Base-by-base conservation (phyloP, 2,888 invertebrate genomes). In the Drosophila antonietae region DNA sequence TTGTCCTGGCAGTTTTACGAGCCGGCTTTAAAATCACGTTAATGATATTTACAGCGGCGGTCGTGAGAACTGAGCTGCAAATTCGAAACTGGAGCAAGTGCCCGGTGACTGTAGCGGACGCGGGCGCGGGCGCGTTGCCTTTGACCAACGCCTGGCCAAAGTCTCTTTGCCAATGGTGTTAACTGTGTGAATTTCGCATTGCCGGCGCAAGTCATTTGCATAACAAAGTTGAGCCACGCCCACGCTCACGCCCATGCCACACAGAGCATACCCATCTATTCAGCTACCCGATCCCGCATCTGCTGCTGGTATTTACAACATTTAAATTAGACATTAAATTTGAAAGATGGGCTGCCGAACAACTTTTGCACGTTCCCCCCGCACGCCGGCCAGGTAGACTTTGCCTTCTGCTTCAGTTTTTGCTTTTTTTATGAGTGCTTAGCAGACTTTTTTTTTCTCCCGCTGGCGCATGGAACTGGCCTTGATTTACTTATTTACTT, bases 251-350 rank as follows among this genome's bases (percentile, higher is more conserved):
- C 43, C 14, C 35, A 39, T 5, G n/a, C 20, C 59, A 57, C 46
- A 8, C n/a, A 41, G 47, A 43, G 31, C 58, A 44, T 61, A 39
- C 55, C 35, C 64, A 39, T 62, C 55, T 2, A n/a, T 10, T 2
- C 51, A 18, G 20, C 53, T 31, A 20, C 31, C 44, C 14, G 41
- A 23, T 43, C 2, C 7, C 46, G 20, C 56, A 49, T 23, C 33
- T 53, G 35, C 73, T 41, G 76, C 52, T 81, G 75, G 68, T 78
- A 88, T 84, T 86, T 88, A 86, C 84, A 86, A 84, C 84, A 86
- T 86, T 87, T 83, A 87, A 87, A 88, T 86, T 84, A 87, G 88
- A 86, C 86, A 87, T 88, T 86, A 87, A 87, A 88, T 86, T 88
- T 88, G 86, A 86, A 78, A 77, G 88, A 87, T 87, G 87, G 80